Evolutionary conservation across 2,888 invertebrate species (phyloP), one percentile per base, ranked within the genome.

Genomic region (Notodonta dromedarius): DNA sequence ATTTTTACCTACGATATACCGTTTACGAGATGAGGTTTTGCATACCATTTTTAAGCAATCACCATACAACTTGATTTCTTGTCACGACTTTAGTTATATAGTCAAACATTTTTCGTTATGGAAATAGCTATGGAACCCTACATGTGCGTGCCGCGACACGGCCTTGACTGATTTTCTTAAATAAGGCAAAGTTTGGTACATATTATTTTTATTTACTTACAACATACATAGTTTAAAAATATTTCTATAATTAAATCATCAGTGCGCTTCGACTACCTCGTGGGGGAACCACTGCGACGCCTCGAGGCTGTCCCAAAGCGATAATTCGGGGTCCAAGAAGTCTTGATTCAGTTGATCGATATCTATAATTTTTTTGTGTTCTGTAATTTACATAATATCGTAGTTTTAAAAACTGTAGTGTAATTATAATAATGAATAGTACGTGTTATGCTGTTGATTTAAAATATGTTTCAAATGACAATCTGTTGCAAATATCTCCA

Each of bases 261-360:
- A 66, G 61, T 86, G 82, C 0, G 78, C 94, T 87, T 97, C 97
- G 52, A 97, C 83, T 40, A 96, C 94, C 66, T 97, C 97, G 66
- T 96, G 95, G 0, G 97, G 97, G 77, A 97, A 93, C 97, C 97
- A 98, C 80, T 97, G 96, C 0, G 97, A 97, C 65, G 96, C 95
- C 83, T 97, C 97, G 55, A 98, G 82, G 14, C 96, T 96, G 86
- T 97, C 97, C 96, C 97, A 98, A 39, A 97, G 86, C 58, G 96
- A 96, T 62, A 96, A 94, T 79, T 97, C 97, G 32, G 96, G 95
- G 71, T 97, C 96, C 53, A 96, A 94, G 58, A 95, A 94, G 63
- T 97, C 97, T 69, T 96, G 94, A 81, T 98, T 98, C 80, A 96
- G 79, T 83, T 96, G 96, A 53, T 97, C 97, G 4, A 96, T 90